Conservation (phyloP, 2,888 invertebrate genomes). For the Habrosyne pyritoides region DNA sequence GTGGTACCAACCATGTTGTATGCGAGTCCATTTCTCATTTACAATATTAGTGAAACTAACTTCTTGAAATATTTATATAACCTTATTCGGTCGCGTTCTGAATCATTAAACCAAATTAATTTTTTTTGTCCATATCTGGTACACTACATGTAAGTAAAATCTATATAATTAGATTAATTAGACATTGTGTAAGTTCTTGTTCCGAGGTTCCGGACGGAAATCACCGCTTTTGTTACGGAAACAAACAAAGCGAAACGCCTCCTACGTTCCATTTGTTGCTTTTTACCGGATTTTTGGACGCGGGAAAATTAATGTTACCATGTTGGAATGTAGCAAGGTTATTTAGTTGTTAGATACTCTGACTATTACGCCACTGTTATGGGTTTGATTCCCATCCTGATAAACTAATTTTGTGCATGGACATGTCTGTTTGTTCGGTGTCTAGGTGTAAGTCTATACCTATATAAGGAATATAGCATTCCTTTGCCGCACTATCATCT, state of each 20-base stretch:
- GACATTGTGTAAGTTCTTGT: background rate
- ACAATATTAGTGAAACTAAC: too few species aligned
- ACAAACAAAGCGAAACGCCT: background rate
- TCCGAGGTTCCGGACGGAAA: background rate
- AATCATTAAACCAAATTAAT: background rate
- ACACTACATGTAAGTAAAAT: background rate
- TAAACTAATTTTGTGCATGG: too few species aligned
- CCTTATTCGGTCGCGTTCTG: background rate
- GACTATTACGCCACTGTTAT: too few species aligned
- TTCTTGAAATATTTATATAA: too few species aligned
- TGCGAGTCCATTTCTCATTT: too few species aligned
- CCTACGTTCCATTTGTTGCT: background rate
- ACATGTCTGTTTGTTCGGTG: too few species aligned
- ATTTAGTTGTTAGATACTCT: too few species aligned
- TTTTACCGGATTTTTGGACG: background rate
- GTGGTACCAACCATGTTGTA: too few species aligned
- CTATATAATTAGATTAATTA: background rate
- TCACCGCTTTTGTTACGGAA: background rate
- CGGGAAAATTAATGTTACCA: background rate
- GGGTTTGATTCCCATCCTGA: too few species aligned
- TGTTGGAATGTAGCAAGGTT: background rate
- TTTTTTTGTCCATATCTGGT: background rate
- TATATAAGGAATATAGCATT: too few species aligned
- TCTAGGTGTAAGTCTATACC: too few species aligned
- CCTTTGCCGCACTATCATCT: too few species aligned